A percentile compares a stretch with the other conserved stretches of the same genome.
Conservation (phyloP, 2,113 vertebrate genomes). For the Hypocryptadius cinnamomeus region DNA sequence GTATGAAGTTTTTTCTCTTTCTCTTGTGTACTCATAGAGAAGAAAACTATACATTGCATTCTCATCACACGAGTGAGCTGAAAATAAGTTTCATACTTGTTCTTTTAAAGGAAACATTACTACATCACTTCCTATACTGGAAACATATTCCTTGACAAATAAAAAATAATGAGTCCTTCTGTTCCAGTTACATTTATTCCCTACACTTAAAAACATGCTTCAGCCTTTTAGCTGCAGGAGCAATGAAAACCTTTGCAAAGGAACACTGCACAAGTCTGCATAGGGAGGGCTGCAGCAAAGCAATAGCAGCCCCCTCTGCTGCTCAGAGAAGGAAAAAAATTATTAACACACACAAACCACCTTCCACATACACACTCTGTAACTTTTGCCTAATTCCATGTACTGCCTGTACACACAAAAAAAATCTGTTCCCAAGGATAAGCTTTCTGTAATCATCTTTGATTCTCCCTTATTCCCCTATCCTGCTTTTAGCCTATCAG, state of each 20-base stretch:
- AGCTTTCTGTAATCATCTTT: not conserved
- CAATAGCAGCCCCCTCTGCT: conserved; percentile 57
- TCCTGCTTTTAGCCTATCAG: not conserved
- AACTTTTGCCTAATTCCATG: not conserved
- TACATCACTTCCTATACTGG: not conserved
- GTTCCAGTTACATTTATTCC: not conserved
- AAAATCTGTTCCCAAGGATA: not conserved
- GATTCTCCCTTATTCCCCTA: not conserved
- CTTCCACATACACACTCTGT: not conserved
- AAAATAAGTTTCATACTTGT: not conserved
- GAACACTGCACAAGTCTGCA: not conserved
- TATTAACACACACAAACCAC: not conserved
- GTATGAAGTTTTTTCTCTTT: not conserved
- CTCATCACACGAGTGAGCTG: not conserved
- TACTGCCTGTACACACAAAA: not conserved
- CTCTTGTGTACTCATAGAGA: not conserved
- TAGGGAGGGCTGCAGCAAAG: not conserved
- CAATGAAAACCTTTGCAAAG: not conserved
- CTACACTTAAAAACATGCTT: not conserved
- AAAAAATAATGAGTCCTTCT: not conserved
- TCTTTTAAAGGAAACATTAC: not conserved
- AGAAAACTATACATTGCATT: not conserved
- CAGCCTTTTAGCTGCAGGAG: not conserved
- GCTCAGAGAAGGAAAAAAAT: not conserved
- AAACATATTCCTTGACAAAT: not conserved